A percentile compares a stretch with the other conserved stretches of the same genome.
Conservation (phyloP, 92 coral and sea anemone species). For the Scolanthus callimorphus region DNA sequence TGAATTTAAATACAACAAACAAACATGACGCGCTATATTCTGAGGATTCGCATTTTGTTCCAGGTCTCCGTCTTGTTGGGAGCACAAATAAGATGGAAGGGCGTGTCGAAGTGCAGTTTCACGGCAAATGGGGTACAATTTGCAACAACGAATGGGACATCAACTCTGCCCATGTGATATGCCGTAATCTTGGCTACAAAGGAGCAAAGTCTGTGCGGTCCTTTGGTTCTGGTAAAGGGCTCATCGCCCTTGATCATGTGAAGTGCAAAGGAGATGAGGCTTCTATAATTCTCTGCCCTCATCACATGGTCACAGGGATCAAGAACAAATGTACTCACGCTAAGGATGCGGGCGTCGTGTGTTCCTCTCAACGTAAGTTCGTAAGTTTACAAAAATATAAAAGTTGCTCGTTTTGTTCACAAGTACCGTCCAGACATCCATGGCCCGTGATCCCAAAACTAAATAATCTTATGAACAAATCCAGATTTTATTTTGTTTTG, state of each 20-base stretch:
- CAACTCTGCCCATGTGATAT: slow-evolving; percentile 11
- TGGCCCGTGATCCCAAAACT: too few species aligned
- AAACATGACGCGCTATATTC: too few species aligned
- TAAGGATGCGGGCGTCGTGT: slow-evolving; percentile 20
- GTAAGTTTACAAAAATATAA: too few species aligned
- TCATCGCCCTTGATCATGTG: slow-evolving; percentile 4
- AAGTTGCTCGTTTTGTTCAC: too few species aligned
- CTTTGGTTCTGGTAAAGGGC: slow-evolving; percentile 11
- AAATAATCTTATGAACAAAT: too few species aligned
- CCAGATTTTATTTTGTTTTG: too few species aligned
- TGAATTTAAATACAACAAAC: too few species aligned
- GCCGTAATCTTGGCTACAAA: slow-evolving; percentile 24
- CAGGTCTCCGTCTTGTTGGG: slow-evolving; percentile 24
- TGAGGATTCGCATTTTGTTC: too few species aligned
- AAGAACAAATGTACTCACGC: slow-evolving; percentile 3
- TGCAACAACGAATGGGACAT: slow-evolving; percentile 20
- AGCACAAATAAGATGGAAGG: slow-evolving; percentile 5
- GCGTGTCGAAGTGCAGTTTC: slow-evolving; percentile 21
- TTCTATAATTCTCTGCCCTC: slow-evolving; percentile 16
- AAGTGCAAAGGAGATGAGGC: slow-evolving; percentile 25
- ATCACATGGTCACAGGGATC: slow-evolving; percentile 2
- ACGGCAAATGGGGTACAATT: slow-evolving; percentile 37
- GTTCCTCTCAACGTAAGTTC: slow-evolving; percentile 1
- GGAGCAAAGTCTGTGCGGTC: neutral
- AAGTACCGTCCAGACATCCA: too few species aligned